phyloP scores from a whole-genome alignment of 2,888 invertebrate genomes.

The Andrena bucephala region DNA sequence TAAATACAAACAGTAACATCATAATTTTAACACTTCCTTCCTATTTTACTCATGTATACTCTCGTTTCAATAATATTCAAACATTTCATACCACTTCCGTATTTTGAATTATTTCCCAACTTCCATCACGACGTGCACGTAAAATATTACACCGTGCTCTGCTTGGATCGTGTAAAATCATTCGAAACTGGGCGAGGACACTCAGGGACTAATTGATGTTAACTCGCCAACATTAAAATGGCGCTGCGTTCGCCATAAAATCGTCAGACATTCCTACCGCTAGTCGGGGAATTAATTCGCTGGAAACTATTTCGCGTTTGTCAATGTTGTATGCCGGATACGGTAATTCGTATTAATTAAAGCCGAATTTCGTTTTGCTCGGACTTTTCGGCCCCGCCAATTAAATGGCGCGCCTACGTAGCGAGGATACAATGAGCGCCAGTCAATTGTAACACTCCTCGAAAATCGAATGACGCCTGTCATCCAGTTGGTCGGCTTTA shows the following conservation, averaged over 20 bases:
- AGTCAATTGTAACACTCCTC: constrained; percentile 22
- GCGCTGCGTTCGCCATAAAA: constrained; percentile 7
- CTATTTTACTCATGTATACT: not conserved
- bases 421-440: not conserved
- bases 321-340: constrained; percentile 27
- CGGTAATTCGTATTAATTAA: constrained; percentile 55
- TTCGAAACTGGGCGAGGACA: not conserved
- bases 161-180: not conserved
- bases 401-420: constrained; percentile 18
- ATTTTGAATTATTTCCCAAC: not conserved
- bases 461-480: constrained; percentile 18
- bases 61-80: not conserved
- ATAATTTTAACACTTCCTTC: too few relatives aligned
- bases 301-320: constrained; percentile 47
- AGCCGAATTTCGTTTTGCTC: constrained; percentile 39
- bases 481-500: not conserved
- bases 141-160: not conserved
- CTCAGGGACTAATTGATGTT: constrained; percentile 24
- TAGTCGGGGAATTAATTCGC: constrained; percentile 33
- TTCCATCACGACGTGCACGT: not conserved
- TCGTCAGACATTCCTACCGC: not conserved
- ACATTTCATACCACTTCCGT: not conserved
- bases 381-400: constrained; percentile 39
- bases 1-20: too few relatives aligned
- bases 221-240: constrained; percentile 13